phyloP scores from a whole-genome alignment of 2,113 vertebrate species.

The Numenius arquata region DNA sequence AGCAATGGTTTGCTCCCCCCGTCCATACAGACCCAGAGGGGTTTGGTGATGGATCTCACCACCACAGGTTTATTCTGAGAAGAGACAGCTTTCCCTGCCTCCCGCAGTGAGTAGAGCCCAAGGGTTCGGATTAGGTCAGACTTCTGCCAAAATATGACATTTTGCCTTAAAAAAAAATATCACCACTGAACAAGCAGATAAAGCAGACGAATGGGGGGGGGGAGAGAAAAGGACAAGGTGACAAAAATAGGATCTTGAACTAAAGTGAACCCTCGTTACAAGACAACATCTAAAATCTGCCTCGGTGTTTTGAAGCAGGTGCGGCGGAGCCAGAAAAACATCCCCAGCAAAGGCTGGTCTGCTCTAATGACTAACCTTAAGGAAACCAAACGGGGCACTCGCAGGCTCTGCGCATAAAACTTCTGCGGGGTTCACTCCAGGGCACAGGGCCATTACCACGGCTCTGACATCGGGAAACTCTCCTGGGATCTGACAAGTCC shows the following conservation, averaged over 20 bases:
- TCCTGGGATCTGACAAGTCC: background rate
- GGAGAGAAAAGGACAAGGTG: background rate
- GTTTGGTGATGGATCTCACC: background rate
- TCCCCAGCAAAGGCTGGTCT: background rate
- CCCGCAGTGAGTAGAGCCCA: rapidly evolving
- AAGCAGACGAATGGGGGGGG: background rate
- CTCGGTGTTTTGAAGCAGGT: background rate
- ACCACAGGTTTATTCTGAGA: background rate
- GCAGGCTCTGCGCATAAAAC: background rate
- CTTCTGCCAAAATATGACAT: background rate
- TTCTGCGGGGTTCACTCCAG: background rate
- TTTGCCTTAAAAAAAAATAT: background rate
- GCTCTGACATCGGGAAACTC: background rate
- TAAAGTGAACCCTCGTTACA: background rate
- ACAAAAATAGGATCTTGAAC: background rate
- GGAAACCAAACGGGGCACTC: background rate
- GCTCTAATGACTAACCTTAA: background rate
- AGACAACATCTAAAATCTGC: background rate
- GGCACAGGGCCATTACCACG: background rate
- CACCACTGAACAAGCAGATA: background rate
- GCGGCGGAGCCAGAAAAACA: background rate
- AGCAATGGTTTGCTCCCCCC: background rate
- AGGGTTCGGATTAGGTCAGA: background rate
- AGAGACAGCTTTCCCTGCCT: background rate
- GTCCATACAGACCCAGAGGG: rapidly evolving